Conservation (phyloP, 2,888 invertebrate species). For the Lasioglossum malachurum region DNA sequence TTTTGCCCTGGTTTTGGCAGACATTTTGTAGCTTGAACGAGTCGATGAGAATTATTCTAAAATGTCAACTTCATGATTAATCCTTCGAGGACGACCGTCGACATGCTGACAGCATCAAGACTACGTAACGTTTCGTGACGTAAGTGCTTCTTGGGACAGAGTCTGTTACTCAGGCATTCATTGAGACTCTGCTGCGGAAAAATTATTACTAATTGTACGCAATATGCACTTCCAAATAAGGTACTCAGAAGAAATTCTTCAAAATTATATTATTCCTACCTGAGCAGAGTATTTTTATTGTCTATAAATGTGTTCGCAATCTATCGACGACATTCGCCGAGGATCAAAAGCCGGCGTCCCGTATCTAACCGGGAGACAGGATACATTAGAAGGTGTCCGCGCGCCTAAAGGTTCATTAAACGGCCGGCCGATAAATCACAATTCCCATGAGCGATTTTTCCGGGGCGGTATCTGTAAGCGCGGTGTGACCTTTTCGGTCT, state of each 20-base stretch:
- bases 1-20: neutral
- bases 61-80: neutral
- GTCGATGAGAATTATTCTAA: neutral
- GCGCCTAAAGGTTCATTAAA: slow-evolving; percentile 10
- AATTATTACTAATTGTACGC: neutral
- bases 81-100: neutral
- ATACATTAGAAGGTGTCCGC: neutral
- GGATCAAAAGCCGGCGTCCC: neutral
- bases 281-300: neutral
- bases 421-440: slow-evolving; percentile 30
- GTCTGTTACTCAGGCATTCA: neutral
- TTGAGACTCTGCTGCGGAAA: neutral
- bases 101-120: neutral
- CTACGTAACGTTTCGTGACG: neutral
- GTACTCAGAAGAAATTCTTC: neutral
- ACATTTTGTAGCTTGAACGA: neutral
- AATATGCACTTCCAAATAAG: neutral
- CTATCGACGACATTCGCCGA: neutral
- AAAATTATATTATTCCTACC: neutral
- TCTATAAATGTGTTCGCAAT: neutral
- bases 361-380: neutral
- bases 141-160: neutral
- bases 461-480: neutral
- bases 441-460: slow-evolving; percentile 13
- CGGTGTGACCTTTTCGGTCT: slow-evolving; percentile 38